These are phyloP conservation scores for Bradynema listronoti DNA, from an alignment of 1,140 invertebrate genomes.

Conservation along the genomic window DNA sequence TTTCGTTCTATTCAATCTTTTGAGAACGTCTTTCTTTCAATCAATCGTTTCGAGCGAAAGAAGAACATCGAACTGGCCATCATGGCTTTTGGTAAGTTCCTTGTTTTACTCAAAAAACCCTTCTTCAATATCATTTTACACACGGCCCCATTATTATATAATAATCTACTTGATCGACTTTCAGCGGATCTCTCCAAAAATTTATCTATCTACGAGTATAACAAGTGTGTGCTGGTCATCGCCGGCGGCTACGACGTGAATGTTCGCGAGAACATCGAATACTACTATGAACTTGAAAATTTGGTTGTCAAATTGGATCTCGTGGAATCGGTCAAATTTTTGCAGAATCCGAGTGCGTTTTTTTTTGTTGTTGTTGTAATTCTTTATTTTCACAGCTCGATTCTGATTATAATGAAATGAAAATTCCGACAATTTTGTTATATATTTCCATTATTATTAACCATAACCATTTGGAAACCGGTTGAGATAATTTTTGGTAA, in stretches of 20 bases:
- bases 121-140: no score
- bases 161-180: not conserved
- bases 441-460: no score
- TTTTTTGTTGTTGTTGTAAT: not conserved
- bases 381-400: no score
- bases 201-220: constrained; percentile 22
- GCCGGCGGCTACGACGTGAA: constrained; percentile 91
- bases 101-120: no score
- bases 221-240: constrained; percentile 73
- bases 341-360: constrained; percentile 45
- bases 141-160: no score
- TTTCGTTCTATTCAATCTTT: no score
- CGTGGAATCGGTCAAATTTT: constrained; percentile 28
- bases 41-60: constrained; percentile 94
- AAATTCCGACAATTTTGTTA: no score
- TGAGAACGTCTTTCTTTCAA: constrained; percentile 72
- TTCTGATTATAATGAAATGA: no score
- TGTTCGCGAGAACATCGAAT: constrained; percentile 79
- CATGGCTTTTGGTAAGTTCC: constrained; percentile 68
- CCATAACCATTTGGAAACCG: no score
- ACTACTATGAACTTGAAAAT: constrained; percentile 72
- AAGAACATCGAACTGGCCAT: constrained; percentile 84
- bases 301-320: constrained; percentile 60
- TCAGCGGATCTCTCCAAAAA: constrained; percentile 1
- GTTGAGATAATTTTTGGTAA: no score